Evolutionary conservation across 1,140 invertebrate genomes (phyloP).

Genomic region (Drosophila triauraria): DNA sequence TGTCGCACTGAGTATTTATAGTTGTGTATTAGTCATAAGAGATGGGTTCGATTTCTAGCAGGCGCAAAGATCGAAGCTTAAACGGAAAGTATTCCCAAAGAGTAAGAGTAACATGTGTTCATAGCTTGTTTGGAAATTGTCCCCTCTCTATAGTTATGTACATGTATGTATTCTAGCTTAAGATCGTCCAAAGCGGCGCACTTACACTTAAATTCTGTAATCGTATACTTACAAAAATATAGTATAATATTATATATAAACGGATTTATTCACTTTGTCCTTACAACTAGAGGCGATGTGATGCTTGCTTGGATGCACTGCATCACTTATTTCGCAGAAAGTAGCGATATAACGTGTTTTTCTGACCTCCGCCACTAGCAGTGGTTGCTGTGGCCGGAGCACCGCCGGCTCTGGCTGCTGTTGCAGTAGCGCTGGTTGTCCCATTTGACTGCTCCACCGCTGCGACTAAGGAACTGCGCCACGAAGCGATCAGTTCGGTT

Average conservation of each 20-base stretch:
- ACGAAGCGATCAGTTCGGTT: conserved; percentile 87
- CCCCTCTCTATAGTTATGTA: not conserved
- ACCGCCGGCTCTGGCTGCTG: conserved; percentile 16
- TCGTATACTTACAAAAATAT: conserved; percentile 70
- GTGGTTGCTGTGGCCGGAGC: conserved; percentile 30
- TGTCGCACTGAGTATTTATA: conserved; percentile 27
- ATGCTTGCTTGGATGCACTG: conserved; percentile 36
- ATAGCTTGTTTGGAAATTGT: conserved; percentile 2
- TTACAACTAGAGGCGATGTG: conserved; percentile 34
- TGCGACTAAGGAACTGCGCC: conserved; percentile 86
- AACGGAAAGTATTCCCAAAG: not conserved
- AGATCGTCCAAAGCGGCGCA: conserved; percentile 8
- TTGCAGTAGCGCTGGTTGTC: conserved; percentile 13
- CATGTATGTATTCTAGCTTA: conserved; percentile 19
- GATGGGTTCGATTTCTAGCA: not conserved
- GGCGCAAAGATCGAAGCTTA: not conserved
- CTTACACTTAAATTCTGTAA: conserved; percentile 27
- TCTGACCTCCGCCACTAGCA: conserved; percentile 58
- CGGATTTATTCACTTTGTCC: conserved; percentile 25
- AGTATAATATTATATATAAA: conserved; percentile 38
- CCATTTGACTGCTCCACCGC: conserved; percentile 61
- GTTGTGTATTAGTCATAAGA: not conserved
- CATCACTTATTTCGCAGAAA: conserved; percentile 88
- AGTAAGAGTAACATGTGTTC: not conserved
- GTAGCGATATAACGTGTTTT: conserved; percentile 87